phyloP scores from a whole-genome alignment of 2,888 invertebrate species.

The Xestia c-nigrum region DNA sequence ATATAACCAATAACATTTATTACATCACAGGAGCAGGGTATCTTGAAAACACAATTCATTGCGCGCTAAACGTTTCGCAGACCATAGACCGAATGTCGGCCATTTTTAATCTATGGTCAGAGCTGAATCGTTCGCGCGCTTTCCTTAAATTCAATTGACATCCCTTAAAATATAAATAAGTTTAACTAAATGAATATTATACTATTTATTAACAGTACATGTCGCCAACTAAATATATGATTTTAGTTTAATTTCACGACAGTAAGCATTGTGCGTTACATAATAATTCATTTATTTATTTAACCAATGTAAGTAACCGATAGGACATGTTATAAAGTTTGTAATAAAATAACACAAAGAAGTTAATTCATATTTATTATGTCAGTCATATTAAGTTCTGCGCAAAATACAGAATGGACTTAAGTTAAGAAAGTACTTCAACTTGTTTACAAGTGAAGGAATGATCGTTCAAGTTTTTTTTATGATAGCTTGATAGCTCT shows the following conservation, averaged over 20 bases:
- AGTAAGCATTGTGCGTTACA: slow-evolving; percentile 71
- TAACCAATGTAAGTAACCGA: slow-evolving; percentile 27
- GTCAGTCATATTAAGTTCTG: slow-evolving; percentile 39
- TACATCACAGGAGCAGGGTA: slow-evolving; percentile 91
- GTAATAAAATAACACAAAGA: slow-evolving; percentile 21
- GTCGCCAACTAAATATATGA: slow-evolving; percentile 64
- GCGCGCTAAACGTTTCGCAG: slow-evolving; percentile 73
- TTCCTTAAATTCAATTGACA: slow-evolving; percentile 85
- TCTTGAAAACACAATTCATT: slow-evolving; percentile 88
- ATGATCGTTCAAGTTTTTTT: slow-evolving; percentile 11
- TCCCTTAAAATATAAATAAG: slow-evolving; percentile 85
- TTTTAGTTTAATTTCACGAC: slow-evolving; percentile 50
- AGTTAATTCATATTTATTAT: slow-evolving; percentile 4
- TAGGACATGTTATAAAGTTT: slow-evolving; percentile 17
- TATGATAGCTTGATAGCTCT: slow-evolving; percentile 5
- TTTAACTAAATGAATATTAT: slow-evolving; percentile 79
- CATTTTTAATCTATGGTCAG: slow-evolving; percentile 64
- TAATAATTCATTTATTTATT: slow-evolving; percentile 48
- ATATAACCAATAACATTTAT: slow-evolving; percentile 91
- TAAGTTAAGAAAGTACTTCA: slow-evolving; percentile 20
- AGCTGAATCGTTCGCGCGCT: slow-evolving; percentile 69
- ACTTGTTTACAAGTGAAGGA: slow-evolving; percentile 6
- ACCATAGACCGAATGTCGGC: slow-evolving; percentile 71
- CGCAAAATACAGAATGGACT: slow-evolving; percentile 12
- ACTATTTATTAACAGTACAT: slow-evolving; percentile 72